These are phyloP conservation scores for Aurelia aurita DNA, from an alignment of 30 jellyfish, hydroid and myxozoan species.

Conservation along the genomic window DNA sequence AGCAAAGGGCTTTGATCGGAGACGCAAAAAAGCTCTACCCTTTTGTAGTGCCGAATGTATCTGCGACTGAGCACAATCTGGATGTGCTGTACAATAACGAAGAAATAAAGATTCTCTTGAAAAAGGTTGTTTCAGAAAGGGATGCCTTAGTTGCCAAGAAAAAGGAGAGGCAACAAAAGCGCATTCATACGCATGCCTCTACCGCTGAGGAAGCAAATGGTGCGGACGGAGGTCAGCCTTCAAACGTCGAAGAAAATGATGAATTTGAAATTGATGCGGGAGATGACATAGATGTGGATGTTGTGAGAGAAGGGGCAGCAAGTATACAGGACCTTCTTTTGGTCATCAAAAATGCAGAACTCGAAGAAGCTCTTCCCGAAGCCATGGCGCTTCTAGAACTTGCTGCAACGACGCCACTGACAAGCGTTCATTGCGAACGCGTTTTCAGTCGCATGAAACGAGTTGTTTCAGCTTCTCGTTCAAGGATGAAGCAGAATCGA, in stretches of 20 bases:
- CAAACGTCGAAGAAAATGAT: slow-evolving; percentile 27
- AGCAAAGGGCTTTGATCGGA: slow-evolving; percentile 56
- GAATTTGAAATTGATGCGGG: slow-evolving; percentile 35
- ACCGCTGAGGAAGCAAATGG: slow-evolving; percentile 37
- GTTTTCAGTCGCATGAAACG: slow-evolving; percentile 21
- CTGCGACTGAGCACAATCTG: slow-evolving; percentile 60
- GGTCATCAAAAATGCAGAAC: slow-evolving; percentile 53
- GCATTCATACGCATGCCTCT: slow-evolving; percentile 2
- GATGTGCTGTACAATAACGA: slow-evolving; percentile 53
- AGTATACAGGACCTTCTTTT: slow-evolving; percentile 52
- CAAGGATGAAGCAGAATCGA: slow-evolving; percentile 15
- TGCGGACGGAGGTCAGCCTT: slow-evolving; percentile 16
- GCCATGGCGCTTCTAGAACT: slow-evolving; percentile 19
- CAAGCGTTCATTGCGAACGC: slow-evolving; percentile 33
- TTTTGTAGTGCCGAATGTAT: slow-evolving; percentile 32
- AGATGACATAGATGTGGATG: slow-evolving; percentile 42
- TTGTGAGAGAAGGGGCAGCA: slow-evolving; percentile 55
- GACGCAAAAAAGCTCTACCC: slow-evolving; percentile 58
- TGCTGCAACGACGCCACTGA: slow-evolving; percentile 39
- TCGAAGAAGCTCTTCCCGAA: slow-evolving; percentile 36
- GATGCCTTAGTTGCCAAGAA: slow-evolving; percentile 45
- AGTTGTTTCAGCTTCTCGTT: slow-evolving; percentile 36
- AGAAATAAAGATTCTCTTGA: slow-evolving; percentile 33
- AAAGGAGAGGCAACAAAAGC: slow-evolving; percentile 48
- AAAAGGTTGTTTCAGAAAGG: slow-evolving; percentile 39